Evolutionary conservation across 2,797 vertebrate species (phyloP).

Genomic region (Fundulus diaphanus): DNA sequence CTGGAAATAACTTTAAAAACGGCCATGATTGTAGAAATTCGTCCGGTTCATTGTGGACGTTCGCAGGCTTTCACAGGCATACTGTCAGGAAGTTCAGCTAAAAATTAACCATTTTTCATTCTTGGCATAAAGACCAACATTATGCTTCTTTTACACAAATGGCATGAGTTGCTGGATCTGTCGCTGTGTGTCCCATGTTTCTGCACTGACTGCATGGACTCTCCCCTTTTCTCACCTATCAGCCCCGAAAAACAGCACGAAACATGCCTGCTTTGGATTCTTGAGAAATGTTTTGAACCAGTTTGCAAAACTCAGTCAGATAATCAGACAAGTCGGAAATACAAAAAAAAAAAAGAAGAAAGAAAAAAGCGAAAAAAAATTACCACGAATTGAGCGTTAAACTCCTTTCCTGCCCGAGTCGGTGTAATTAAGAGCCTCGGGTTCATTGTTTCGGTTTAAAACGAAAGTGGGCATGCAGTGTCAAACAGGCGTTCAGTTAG

Average conservation of each 20-base stretch:
- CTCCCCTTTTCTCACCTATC: not conserved
- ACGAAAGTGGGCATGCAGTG: slow-evolving; percentile 50
- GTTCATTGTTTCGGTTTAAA: slow-evolving; percentile 63
- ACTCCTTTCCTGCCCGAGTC: slow-evolving; percentile 31
- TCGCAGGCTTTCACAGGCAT: not conserved
- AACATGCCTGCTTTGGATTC: slow-evolving; percentile 34
- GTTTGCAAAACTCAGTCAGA: slow-evolving; percentile 48
- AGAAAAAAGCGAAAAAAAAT: too few relatives aligned
- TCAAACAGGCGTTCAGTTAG: slow-evolving; percentile 43
- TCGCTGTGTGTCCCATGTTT: not conserved
- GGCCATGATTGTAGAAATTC: too few relatives aligned
- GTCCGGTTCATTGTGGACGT: not conserved
- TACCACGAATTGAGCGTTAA: slow-evolving; percentile 33
- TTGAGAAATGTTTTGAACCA: slow-evolving; percentile 60
- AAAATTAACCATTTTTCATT: not conserved
- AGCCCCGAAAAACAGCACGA: not conserved
- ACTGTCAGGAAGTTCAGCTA: not conserved
- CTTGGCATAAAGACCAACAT: not conserved
- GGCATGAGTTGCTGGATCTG: not conserved
- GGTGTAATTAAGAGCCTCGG: slow-evolving; percentile 12
- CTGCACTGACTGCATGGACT: too few relatives aligned
- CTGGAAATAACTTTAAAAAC: not conserved
- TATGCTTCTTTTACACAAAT: not conserved
- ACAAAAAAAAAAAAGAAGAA: too few relatives aligned
- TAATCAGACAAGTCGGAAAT: slow-evolving; percentile 42